Conservation (phyloP, 2,113 vertebrate genomes). For the Nothobranchius kuhntae region DNA sequence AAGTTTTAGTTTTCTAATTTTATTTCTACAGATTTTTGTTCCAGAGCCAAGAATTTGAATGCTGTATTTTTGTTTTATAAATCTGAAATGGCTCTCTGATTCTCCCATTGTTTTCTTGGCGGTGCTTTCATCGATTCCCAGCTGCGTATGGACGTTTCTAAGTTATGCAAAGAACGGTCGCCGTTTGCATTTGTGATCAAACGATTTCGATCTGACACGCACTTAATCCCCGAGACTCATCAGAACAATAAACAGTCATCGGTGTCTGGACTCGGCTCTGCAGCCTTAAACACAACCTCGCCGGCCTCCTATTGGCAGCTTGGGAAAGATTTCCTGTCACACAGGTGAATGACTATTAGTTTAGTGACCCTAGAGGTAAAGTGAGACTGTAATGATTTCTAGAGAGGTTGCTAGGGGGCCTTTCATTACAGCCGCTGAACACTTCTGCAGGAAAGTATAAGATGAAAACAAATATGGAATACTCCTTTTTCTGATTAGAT, state of each 20-base stretch:
- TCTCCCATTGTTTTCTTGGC: conserved; percentile 2
- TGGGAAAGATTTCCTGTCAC: conserved; percentile 79
- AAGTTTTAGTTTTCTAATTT: too few relatives aligned
- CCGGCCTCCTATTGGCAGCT: conserved; percentile 57
- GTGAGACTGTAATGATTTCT: conserved; percentile 74
- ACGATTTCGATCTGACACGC: conserved; percentile 5
- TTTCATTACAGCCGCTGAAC: conserved; percentile 64
- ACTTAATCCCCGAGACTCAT: conserved; percentile 37
- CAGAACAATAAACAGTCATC: conserved; percentile 58
- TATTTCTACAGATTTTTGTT: too few relatives aligned
- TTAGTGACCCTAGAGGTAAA: conserved; percentile 68
- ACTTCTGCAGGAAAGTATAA: conserved; percentile 26
- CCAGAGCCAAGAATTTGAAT: too few relatives aligned
- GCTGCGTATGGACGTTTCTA: conserved; percentile 13
- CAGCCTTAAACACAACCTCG: conserved; percentile 75
- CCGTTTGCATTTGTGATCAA: conserved; percentile 40
- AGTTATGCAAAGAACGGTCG: conserved; percentile 11
- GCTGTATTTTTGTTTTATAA: too few relatives aligned
- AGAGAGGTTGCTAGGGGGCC: conserved; percentile 58
- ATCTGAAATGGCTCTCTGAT: too few relatives aligned
- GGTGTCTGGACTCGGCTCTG: conserved; percentile 53
- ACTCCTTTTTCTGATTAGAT: conserved; percentile 57
- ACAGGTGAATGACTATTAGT: conserved; percentile 77
- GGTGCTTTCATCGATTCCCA: conserved; percentile 13
- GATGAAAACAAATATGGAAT: conserved; percentile 56